Conservation (phyloP, 2,113 vertebrate genomes). For the Felis catus region F.catus_Fca126_mat1.0 CM031425.1:18592001-18592500, state of each 20-base stretch:
- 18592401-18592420: conserved; percentile 43
- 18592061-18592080: neutral
- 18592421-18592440: neutral
- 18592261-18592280: neutral
- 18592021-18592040: conserved; percentile 39
- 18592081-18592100: neutral
- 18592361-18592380: neutral
- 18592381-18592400: conserved; percentile 51
- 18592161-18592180: neutral
- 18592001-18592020: neutral
- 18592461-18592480: neutral
- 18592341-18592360: neutral
- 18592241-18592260: neutral
- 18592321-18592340: neutral
- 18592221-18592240: neutral
- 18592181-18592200: neutral
- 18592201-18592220: neutral
- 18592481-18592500: neutral
- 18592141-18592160: neutral
- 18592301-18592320: neutral
- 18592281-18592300: neutral
- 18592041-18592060: neutral
- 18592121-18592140: neutral
- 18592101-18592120: neutral
- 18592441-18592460: neutral